Base-by-base conservation (phyloP, 2,888 invertebrate species). In the Sesamia inferens region DNA sequence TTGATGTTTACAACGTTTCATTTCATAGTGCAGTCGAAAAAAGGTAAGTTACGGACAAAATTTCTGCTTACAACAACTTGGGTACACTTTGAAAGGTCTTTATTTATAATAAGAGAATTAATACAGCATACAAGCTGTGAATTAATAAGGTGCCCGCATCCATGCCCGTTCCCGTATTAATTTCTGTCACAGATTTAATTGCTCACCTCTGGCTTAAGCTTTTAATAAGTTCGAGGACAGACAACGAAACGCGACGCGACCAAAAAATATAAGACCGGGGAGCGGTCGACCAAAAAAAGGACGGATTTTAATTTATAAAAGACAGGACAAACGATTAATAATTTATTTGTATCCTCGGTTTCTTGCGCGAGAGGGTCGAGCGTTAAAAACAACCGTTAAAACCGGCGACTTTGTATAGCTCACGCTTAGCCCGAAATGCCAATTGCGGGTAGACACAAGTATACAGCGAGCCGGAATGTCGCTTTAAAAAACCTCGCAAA, bases 261-360 rank as follows among this genome's bases (percentile, higher is more conserved):
- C 92, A 95, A 96, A 96, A 95, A 95, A 94, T 92, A 90, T 87
- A 87, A 90, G 87, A 86, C 82, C 91, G 85, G 89, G 91, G 88
- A 92, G 91, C 92, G 92, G 89, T 87, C 90, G 89, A 88, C 93
- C 89, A 93, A 95, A 95, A 96, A 95, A 96, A 95, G 92, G 90
- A 93, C 90, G 90, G 92, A 95, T 96, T 96, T 96, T 96, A 96
- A 96, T 96, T 96, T 96, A 96, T 95, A 96, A 95, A 95, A 94
- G 96, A 96, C 96, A 96, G 96, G 96, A 96, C 96, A 96, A 96
- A 96, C 96, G 96, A 96, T 96, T 96, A 96, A 96, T 96, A 96
- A 96, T 96, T 96, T 96, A 96, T 96, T 96, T 96, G 95, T 95
- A 95, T 95, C 95, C 93, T 92, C 92, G 92, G 92, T 92, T 96